Base-by-base conservation (phyloP, 2,113 vertebrate species). In the Dasyurus viverrinus region DNA sequence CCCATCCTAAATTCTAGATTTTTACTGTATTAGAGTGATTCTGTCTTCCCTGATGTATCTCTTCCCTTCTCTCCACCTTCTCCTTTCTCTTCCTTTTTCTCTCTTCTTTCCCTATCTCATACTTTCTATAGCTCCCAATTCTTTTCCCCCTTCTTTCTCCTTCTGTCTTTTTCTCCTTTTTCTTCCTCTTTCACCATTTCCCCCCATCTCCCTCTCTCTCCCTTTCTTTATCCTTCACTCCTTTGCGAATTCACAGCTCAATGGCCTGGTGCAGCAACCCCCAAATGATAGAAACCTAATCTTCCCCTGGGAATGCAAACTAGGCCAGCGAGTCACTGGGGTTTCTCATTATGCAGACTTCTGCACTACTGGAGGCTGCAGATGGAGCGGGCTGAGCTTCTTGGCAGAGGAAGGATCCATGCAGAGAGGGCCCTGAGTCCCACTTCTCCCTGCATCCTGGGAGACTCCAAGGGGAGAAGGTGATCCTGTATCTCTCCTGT, bases 271-370 rank as follows among this genome's bases (percentile, higher is more conserved):
- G 97, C 96, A 96, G 96, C 60, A 95, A 95, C 95, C 97, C 95
- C 97, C 89, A 96, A 96, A 96, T 97, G 96, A 96, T 96, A 97
- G 96, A 91, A 94, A 60, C 54, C 57, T 93, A 96, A 92, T 95
- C 96, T 97, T 54, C 97, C 90, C 93, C 60, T 52, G 97, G 96
- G 97, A 98, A 90, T 91, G 91, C 54, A 96, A 98, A 97, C 94
- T 96, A 97, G 97, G 97, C 94, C 97, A 97, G 89, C n/a, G 0
- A 97, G 52, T 95, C 98, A 98, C 96, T 90, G 89, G 96, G 95
- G 95, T 93, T 93, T 97, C 97, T 95, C 94, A 97, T 84, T 84
- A 84, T 84, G 68, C 68, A 84, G 19, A 84, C 68, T 98, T 98
- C 97, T 93, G 96, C 76, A 25, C 94, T 94, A 92, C n/a, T 96